phyloP scores from a whole-genome alignment of 2,113 vertebrate species.

The Salvelinus alpinus region DNA sequence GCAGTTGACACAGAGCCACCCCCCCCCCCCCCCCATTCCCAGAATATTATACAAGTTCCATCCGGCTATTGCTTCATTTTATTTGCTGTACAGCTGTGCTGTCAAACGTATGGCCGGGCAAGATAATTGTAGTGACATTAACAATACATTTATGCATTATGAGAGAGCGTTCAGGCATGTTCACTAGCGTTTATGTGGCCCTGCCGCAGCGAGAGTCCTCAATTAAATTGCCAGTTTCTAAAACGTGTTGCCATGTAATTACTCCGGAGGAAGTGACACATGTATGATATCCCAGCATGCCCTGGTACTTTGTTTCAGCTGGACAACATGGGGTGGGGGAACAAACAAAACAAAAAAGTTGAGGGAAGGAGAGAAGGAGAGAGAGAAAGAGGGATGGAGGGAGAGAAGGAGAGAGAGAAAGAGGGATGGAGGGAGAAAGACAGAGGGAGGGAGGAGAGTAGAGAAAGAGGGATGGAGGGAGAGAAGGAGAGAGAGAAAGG shows the following conservation, averaged over 20 bases:
- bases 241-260: slow-evolving; percentile 59
- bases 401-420: background rate
- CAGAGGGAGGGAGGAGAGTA: no score
- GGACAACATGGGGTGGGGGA: background rate
- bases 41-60: background rate
- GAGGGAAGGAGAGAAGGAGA: background rate
- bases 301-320: slow-evolving; percentile 5
- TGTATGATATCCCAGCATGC: slow-evolving; percentile 44
- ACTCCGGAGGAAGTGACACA: slow-evolving; percentile 44
- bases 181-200: slow-evolving; percentile 49
- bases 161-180: slow-evolving; percentile 46
- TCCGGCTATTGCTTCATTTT: slow-evolving; percentile 1
- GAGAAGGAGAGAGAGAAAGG: no score
- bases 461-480: no score
- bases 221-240: slow-evolving; percentile 61
- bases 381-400: no score
- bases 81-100: slow-evolving; percentile 23
- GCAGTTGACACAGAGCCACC: slow-evolving; percentile 24
- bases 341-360: background rate
- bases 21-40: slow-evolving; percentile 14
- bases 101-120: slow-evolving; percentile 41
- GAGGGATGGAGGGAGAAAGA: background rate
- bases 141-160: slow-evolving; percentile 42
- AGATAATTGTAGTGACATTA: slow-evolving; percentile 59
- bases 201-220: slow-evolving; percentile 24